These are phyloP conservation scores for Apis mellifera DNA, from an alignment of 1,140 invertebrate species.

Conservation along the genomic window Amel_HAv3.1 CM009943.2:7347001-7347500, in stretches of 20 bases:
- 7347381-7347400: conserved; percentile 36
- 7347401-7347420: conserved; percentile 35
- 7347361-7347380: conserved; percentile 59
- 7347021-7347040: conserved; percentile 12
- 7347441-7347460: conserved; percentile 37
- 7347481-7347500: conserved; percentile 39
- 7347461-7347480: conserved; percentile 12
- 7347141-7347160: conserved; percentile 31
- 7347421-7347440: conserved; percentile 54
- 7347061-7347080: neutral
- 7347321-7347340: conserved; percentile 26
- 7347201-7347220: neutral
- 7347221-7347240: conserved; percentile 20
- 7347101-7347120: conserved; percentile 15
- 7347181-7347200: neutral
- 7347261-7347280: conserved; percentile 22
- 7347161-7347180: conserved; percentile 39
- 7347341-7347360: conserved; percentile 31
- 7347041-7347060: neutral
- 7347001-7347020: neutral
- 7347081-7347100: conserved; percentile 29
- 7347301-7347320: conserved; percentile 11
- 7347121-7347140: conserved; percentile 15
- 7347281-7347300: conserved; percentile 12
- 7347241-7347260: conserved; percentile 48